Evolutionary conservation across 2,888 invertebrate genomes (phyloP), one percentile per base, ranked within the genome.

Genomic region (Opisthograptis luteolata): DNA sequence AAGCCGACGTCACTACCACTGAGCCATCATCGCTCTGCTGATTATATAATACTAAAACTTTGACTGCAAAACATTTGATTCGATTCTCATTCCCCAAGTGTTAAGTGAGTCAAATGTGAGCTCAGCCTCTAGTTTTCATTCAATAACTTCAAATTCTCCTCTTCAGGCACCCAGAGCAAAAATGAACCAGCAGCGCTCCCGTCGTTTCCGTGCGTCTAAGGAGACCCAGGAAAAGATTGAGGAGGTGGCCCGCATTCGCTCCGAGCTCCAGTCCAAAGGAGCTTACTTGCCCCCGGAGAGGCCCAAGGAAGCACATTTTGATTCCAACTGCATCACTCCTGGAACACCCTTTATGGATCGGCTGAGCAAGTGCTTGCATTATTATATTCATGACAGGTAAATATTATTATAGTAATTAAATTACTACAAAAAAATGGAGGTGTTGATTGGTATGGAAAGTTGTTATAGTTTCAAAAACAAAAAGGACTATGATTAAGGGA

Each of bases 241-340:
- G 12, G 97, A 98, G 82, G 93, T 99, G 40, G 93, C 95, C 31
- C 92, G 96, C 43, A 94, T 97, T 55, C 92, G 97, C 13, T 93
- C 93, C 0, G 96, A 96, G 66, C 86, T 97, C 22, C 75, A 92
- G 40, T 82, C 91, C 0, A 95, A 94, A 72, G 97, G 97, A 0
- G 94, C 94, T 9, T 91, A 92, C 61, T 81, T 97, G 40, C 97
- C 97, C 0, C 95, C 96, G 0, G 95, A 96, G 73, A 99, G 98
- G 84, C 94, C 95, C 0, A 96, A 97, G 71, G 96, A 94, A 63
- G 96, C 96, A 28, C 98, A 99, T 86, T 99, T 99, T 81, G 99
- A 99, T 84, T 98, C 98, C 44, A 99, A 99, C 84, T 99, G 99
- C 76, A 99, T 99, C 72, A 99, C 99, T 0, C 99, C 99, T 0